A percentile compares a stretch with the other conserved stretches of the same genome.
These are phyloP conservation scores for Pyrocoelia pectoralis DNA, from an alignment of 2,888 invertebrate species.

Conservation along the genomic window DNA sequence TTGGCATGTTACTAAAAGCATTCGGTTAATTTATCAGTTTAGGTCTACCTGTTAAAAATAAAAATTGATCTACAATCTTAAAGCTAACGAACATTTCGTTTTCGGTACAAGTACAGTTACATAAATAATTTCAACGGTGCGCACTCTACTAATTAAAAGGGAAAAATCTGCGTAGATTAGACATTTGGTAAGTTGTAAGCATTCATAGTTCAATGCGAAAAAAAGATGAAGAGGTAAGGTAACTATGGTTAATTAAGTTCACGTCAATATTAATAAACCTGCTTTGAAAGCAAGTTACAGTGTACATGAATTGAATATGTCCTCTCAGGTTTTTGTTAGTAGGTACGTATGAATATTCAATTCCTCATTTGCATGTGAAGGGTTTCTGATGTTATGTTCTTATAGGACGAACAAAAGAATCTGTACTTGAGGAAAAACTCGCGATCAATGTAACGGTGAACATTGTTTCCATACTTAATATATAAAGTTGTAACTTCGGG, in stretches of 20 bases:
- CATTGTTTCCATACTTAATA: constrained; percentile 15
- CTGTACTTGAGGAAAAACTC: constrained; percentile 22
- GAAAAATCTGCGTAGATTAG: not conserved
- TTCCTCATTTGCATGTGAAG: constrained; percentile 56
- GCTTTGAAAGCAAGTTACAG: constrained; percentile 27
- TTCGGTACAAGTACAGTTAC: too few species aligned
- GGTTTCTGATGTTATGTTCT: constrained; percentile 38
- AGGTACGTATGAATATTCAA: constrained; percentile 56
- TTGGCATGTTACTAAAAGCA: not conserved
- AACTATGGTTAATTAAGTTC: constrained; percentile 31
- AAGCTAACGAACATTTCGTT: too few species aligned
- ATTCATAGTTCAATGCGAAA: constrained; percentile 11
- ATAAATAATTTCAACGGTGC: not conserved
- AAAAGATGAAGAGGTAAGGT: constrained; percentile 23
- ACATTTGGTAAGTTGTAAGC: constrained; percentile 5
- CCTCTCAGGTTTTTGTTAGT: constrained; percentile 48
- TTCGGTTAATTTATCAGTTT: not conserved
- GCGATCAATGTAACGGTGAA: constrained; percentile 18
- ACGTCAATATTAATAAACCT: constrained; percentile 33
- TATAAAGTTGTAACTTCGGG: constrained; percentile 1
- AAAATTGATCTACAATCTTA: too few species aligned
- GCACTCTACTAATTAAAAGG: not conserved
- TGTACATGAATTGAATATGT: constrained; percentile 43
- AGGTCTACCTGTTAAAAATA: too few species aligned
- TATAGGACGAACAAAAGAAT: constrained; percentile 26